Conservation (phyloP, 1,140 invertebrate genomes). For the Listronotus oregonensis region DNA sequence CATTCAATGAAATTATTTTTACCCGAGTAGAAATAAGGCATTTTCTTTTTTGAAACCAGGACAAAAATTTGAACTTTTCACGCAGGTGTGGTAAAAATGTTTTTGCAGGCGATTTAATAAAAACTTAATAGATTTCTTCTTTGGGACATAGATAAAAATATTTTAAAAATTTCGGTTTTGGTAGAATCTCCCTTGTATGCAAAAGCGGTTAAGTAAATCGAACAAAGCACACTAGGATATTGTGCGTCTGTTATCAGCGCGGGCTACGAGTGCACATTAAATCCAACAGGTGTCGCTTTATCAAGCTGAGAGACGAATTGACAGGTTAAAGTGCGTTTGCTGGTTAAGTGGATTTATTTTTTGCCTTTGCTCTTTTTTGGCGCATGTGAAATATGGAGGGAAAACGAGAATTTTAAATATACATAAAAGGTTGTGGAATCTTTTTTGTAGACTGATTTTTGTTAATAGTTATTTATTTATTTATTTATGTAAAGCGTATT, state of each 20-base stretch:
- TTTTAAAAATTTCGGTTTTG: too few relatives aligned
- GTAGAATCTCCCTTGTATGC: slow-evolving; percentile 12
- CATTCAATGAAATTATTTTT: too few relatives aligned
- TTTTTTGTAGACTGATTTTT: too few relatives aligned
- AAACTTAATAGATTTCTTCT: too few relatives aligned
- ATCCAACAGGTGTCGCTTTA: slow-evolving; percentile 22
- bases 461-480: too few relatives aligned
- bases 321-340: slow-evolving; percentile 21
- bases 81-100: too few relatives aligned
- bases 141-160: too few relatives aligned
- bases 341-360: slow-evolving; percentile 15
- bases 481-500: too few relatives aligned
- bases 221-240: slow-evolving; percentile 11
- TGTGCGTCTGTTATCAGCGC: slow-evolving; percentile 17
- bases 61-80: too few relatives aligned
- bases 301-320: slow-evolving; percentile 18
- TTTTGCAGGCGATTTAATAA: too few relatives aligned
- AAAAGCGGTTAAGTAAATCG: slow-evolving; percentile 6
- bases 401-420: neutral
- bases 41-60: too few relatives aligned
- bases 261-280: slow-evolving; percentile 15
- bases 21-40: too few relatives aligned
- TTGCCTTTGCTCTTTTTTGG: neutral
- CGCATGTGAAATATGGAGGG: slow-evolving; percentile 11
- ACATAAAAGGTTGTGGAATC: neutral